phyloP scores from a whole-genome alignment of 2,888 invertebrate species.

The Melinaea menophilus region DNA sequence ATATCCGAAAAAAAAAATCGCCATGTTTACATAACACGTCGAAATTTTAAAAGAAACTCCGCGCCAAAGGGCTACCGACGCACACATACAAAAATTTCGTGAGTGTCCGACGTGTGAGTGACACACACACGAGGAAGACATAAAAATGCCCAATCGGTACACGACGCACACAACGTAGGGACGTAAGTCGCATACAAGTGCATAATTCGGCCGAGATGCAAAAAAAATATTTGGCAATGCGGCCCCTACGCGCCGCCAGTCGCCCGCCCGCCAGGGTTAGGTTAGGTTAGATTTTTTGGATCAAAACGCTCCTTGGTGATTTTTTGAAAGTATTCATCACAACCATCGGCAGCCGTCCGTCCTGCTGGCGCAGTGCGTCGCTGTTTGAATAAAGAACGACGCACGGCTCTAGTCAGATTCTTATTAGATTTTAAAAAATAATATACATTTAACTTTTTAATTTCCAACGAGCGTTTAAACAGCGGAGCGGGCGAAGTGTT shows the following conservation, averaged over 20 bases:
- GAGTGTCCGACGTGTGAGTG: constrained; percentile 59
- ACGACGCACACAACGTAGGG: constrained; percentile 77
- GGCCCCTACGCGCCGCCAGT: constrained; percentile 77
- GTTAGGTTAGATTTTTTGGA: constrained; percentile 79
- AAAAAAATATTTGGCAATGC: constrained; percentile 79
- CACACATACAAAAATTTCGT: constrained; percentile 68
- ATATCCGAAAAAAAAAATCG: constrained; percentile 59
- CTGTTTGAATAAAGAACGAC: constrained; percentile 62
- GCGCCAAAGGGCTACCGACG: constrained; percentile 62
- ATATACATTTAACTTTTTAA: constrained; percentile 38
- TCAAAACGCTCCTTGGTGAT: constrained; percentile 74
- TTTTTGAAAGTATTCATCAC: constrained; percentile 67
- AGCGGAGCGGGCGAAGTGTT: constrained; percentile 53
- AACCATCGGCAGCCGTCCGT: constrained; percentile 62
- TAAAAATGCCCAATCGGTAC: constrained; percentile 75
- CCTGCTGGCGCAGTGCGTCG: constrained; percentile 62
- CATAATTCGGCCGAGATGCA: constrained; percentile 79
- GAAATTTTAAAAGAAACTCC: constrained; percentile 69
- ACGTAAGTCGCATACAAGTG: constrained; percentile 79
- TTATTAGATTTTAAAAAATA: constrained; percentile 48
- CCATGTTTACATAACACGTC: constrained; percentile 74
- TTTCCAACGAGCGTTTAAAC: constrained; percentile 56
- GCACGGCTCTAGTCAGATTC: constrained; percentile 54
- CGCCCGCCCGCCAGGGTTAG: constrained; percentile 77
- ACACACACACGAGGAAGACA: constrained; percentile 61